Base-by-base conservation (phyloP, 2,888 invertebrate species). In the Scaptomyza parva region DNA sequence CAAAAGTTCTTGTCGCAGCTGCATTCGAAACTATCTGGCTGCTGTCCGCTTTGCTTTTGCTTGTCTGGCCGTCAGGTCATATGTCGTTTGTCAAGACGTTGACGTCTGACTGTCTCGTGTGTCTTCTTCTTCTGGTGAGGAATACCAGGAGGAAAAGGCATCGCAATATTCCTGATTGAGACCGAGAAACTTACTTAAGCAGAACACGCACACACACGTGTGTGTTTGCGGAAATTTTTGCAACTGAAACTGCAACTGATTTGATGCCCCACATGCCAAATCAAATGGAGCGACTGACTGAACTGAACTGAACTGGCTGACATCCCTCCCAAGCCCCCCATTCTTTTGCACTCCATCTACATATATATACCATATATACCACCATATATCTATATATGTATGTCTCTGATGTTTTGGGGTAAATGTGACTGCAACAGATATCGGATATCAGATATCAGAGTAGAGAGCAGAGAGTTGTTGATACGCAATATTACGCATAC, bases 141-240 rank as follows among this genome's bases (percentile, higher is more conserved):
- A 71, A 68, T 61, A 47, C 62, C n/a, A n/a, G n/a, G n/a, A n/a
- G n/a, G n/a, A 44, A 43, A 14, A 50, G 50, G 59, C 75, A 63
- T 61, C 53, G 55, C 77, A 68, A 83, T 83, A 72, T 81, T 67
- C 76, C 66, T 85, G 87, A 87, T 87, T 87, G 78, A 78, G 82
- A 70, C 63, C 55, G 41, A 35, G 70, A 39, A 74, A 74, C 74
- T 67, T 63, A 66, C 71, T 79, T 76, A 30, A 30, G 47, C 62
- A 53, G 44, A 43, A 51, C 71, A 54, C 45, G 61, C 50, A 60
- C 37, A 54, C 45, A 63, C 50, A 60, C 37, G 80, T 76, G 54
- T 65, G 77, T 22, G 22, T 80, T 84, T 80, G 78, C 62, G 78
- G 75, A 80, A 80, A 75, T 84, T 81, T 84, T 85, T 65, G 78